A percentile compares a stretch with the other conserved stretches of the same genome.
These are phyloP conservation scores for Lydus trimaculatus DNA, from an alignment of 2,888 invertebrate genomes.

Conservation along the genomic window DNA sequence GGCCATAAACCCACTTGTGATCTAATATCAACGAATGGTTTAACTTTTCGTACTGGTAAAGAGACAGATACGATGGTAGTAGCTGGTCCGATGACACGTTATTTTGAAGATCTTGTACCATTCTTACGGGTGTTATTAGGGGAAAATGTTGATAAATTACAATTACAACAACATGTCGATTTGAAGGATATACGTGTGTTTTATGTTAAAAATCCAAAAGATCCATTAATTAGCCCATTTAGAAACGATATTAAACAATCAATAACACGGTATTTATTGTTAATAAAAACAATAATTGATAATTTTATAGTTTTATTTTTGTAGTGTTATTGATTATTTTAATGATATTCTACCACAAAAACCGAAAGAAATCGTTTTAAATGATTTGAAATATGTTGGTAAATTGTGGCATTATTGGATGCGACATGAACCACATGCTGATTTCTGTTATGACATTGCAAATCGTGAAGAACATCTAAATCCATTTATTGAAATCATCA, in stretches of 20 bases:
- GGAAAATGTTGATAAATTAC: conserved; percentile 63
- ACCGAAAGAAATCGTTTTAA: conserved; percentile 51
- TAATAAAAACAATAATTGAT: conserved; percentile 51
- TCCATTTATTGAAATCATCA: conserved; percentile 65
- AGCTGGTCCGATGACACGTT: conserved; percentile 83
- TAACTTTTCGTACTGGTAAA: conserved; percentile 74
- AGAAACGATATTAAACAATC: conserved; percentile 68
- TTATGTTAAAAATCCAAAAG: conserved; percentile 79
- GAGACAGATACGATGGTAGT: conserved; percentile 79
- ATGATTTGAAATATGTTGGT: conserved; percentile 65
- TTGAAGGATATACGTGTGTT: conserved; percentile 74
- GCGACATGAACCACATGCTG: conserved; percentile 68
- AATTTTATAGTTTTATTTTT: conserved; percentile 19
- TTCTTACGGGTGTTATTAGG: conserved; percentile 73
- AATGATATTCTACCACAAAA: conserved; percentile 43
- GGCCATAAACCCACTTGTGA: conserved; percentile 79
- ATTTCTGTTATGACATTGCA: conserved; percentile 70
- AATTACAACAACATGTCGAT: conserved; percentile 69
- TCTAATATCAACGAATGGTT: conserved; percentile 63
- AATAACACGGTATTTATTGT: not conserved
- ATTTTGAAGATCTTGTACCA: conserved; percentile 80
- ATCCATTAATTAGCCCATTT: conserved; percentile 76
- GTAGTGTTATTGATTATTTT: conserved; percentile 60
- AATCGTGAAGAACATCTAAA: conserved; percentile 67
- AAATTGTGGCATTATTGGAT: conserved; percentile 81